phyloP scores from a whole-genome alignment of 2,888 invertebrate species.

The Meghimatium bilineatum region DNA sequence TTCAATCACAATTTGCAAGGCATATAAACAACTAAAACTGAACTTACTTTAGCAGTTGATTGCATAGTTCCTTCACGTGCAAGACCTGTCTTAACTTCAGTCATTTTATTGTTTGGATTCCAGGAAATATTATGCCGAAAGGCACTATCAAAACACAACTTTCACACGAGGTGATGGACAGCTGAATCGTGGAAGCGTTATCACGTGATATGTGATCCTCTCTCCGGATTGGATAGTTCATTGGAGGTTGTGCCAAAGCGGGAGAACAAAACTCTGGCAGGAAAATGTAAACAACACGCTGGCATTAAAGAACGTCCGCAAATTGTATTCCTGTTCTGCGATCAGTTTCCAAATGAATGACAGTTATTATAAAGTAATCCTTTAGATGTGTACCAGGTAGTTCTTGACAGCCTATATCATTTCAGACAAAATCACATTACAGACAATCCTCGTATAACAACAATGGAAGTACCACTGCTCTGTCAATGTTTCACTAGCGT shows the following conservation, averaged over 20 bases:
- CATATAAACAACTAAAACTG: not conserved
- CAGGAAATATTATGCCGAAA: constrained; percentile 55
- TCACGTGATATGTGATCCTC: constrained; percentile 66
- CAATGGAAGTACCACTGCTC: no score
- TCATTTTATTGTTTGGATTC: constrained; percentile 63
- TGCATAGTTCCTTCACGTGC: constrained; percentile 71
- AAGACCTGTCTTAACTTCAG: constrained; percentile 65
- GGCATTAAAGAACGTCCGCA: not conserved
- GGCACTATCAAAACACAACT: constrained; percentile 57
- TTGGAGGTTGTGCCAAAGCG: constrained; percentile 65
- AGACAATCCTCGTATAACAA: no score
- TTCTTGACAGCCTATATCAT: no score
- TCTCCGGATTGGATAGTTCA: constrained; percentile 60
- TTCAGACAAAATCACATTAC: no score
- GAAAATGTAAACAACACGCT: constrained; percentile 44
- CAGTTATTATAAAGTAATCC: no score
- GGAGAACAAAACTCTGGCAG: constrained; percentile 55
- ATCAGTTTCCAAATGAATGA: no score
- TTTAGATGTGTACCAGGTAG: no score
- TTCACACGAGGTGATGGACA: constrained; percentile 67
- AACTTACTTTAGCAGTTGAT: constrained; percentile 69
- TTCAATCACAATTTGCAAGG: constrained; percentile 10
- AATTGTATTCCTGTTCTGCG: no score
- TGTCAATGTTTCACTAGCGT: no score
- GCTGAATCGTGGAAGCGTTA: constrained; percentile 67